These are phyloP conservation scores for Anoplius nigerrimus DNA, from an alignment of 2,888 invertebrate genomes.

Conservation along the genomic window DNA sequence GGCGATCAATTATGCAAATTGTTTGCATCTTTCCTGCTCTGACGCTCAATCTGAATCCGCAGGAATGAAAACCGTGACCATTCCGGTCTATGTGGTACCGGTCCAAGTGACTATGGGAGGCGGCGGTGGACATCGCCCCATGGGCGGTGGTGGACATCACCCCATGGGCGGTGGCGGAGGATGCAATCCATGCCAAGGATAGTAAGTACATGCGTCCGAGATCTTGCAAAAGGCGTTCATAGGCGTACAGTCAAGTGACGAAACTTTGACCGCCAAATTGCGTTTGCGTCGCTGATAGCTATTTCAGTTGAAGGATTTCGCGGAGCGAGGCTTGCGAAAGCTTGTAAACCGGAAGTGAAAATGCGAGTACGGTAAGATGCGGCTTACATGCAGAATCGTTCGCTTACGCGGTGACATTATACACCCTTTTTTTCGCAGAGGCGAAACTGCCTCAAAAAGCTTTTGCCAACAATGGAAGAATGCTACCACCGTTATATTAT, in stretches of 20 bases:
- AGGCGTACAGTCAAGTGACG: background rate
- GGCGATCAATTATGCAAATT: no score
- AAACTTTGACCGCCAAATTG: background rate
- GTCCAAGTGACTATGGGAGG: constrained; percentile 26
- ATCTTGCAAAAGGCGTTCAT: no score
- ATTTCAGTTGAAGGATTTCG: background rate
- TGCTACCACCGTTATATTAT: no score
- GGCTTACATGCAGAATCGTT: background rate
- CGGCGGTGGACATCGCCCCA: no score
- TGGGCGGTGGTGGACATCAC: constrained; percentile 29
- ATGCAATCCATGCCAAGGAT: constrained; percentile 45
- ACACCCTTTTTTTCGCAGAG: no score
- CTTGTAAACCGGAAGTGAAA: no score
- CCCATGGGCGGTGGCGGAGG: constrained; percentile 34
- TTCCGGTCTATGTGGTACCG: constrained; percentile 37
- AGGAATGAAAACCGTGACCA: no score
- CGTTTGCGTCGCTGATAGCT: background rate
- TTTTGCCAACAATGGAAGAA: no score
- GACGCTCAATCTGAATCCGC: no score
- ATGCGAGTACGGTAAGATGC: background rate
- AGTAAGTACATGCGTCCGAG: background rate
- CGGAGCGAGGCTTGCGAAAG: no score
- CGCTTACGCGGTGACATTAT: background rate
- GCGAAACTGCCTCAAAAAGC: no score
- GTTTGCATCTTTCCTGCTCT: no score